phyloP scores from a whole-genome alignment of 1,140 invertebrate genomes.

The Drosophila ananassae region DNA sequence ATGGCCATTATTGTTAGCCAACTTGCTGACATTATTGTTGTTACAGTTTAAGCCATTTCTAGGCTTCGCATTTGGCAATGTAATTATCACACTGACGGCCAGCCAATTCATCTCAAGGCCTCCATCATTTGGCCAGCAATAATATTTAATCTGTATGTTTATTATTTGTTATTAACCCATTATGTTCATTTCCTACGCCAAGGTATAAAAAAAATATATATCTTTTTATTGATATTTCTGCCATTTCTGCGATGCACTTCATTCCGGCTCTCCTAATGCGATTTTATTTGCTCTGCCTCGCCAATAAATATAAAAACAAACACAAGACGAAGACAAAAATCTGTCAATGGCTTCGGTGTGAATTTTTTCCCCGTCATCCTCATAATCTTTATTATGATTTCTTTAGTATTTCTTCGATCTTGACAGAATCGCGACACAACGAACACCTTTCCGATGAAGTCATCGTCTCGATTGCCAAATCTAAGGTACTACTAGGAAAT shows the following conservation, averaged over 20 bases:
- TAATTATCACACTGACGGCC: conserved; percentile 64
- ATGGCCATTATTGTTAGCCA: conserved; percentile 18
- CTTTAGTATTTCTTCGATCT: conserved; percentile 26
- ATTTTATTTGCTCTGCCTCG: conserved; percentile 63
- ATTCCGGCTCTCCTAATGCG: conserved; percentile 50
- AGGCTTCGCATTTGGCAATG: conserved; percentile 41
- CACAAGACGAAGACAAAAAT: conserved; percentile 16
- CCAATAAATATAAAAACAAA: conserved; percentile 50
- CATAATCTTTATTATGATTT: conserved; percentile 43
- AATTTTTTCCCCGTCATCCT: conserved; percentile 18
- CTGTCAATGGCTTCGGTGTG: conserved; percentile 30
- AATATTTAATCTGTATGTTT: conserved; percentile 62
- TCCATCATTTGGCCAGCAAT: conserved; percentile 57
- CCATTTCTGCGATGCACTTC: conserved; percentile 17
- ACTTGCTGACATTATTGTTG: conserved; percentile 18
- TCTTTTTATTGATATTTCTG: conserved; percentile 1
- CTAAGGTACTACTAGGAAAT: conserved; percentile 48
- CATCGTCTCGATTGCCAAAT: conserved; percentile 2
- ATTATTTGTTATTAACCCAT: conserved; percentile 58
- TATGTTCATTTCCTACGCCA: conserved; percentile 49
- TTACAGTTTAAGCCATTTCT: conserved; percentile 37
- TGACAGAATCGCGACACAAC: conserved; percentile 37
- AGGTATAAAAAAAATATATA: conserved; percentile 1
- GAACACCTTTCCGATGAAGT: conserved; percentile 50
- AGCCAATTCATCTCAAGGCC: conserved; percentile 65